Evolutionary conservation across 1,140 invertebrate species (phyloP).

Genomic region (Teleogryllus occipitalis): DNA sequence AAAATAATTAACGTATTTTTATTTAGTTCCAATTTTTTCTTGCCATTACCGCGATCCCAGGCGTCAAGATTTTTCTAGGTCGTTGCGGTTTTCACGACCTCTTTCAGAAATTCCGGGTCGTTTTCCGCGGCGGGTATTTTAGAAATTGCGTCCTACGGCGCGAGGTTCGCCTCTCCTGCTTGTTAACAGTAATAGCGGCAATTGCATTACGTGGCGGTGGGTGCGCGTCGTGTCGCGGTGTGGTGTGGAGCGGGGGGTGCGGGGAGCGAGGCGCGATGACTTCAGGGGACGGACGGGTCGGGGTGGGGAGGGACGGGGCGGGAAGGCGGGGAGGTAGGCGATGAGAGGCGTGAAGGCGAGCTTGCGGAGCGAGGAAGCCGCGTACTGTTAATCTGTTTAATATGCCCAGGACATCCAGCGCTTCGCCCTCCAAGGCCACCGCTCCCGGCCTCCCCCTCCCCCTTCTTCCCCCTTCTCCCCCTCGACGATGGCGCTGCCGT

Average conservation of each 20-base stretch:
- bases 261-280: background rate
- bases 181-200: slow-evolving; percentile 1
- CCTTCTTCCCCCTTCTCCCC: too few species aligned
- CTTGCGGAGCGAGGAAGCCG: background rate
- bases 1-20: too few species aligned
- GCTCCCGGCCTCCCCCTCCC: too few species aligned
- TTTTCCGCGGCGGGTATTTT: background rate
- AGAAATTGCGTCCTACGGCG: background rate
- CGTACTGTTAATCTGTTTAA: background rate
- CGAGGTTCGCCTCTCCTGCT: background rate
- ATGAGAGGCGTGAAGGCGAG: background rate
- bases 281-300: too few species aligned
- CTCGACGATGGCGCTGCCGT: too few species aligned
- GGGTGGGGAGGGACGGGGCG: background rate
- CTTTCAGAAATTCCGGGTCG: background rate
- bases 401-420: background rate
- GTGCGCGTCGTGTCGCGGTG: background rate
- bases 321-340: background rate
- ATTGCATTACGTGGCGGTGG: background rate
- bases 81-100: too few species aligned
- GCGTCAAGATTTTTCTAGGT: too few species aligned
- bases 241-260: too few species aligned
- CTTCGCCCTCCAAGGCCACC: background rate
- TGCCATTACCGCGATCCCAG: too few species aligned
- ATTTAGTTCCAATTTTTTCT: too few species aligned